Base-by-base conservation (phyloP, 2,888 invertebrate genomes). In the Aspidiotus rigidus region DNA sequence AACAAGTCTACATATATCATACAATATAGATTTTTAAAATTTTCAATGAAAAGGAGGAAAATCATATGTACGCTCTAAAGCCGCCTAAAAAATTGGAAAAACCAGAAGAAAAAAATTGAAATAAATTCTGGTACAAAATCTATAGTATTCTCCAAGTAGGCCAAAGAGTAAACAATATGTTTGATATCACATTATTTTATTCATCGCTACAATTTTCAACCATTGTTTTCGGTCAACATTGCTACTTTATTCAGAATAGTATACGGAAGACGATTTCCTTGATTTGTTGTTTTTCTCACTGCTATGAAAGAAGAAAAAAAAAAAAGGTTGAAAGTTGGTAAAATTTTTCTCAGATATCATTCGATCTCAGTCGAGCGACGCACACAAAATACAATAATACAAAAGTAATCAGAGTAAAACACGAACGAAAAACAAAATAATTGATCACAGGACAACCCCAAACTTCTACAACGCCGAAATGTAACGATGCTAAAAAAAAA, bases 41-140 rank as follows among this genome's bases (percentile, higher is more conserved):
- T 55, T 55, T 53, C n/a, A 53, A 55, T 7, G 56, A 17, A 55
- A 55, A 55, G 56, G 15, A 55, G 16, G 17, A 15, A 17, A 55
- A 13, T 44, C 44, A 57, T 42, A 55, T 57, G 56, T 40, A 28
- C 28, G 28, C 28, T 28, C 5, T 28, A 5, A 28, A 28, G 28
- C 28, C 28, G 28, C 28, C 28, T 28, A 28, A 28, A 28, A 28
- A 28, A 28, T 28, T 28, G 28, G 28, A 28, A 28, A 28, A 28
- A 28, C 1, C 28, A 1, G 5, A 5, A 28, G 5, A 28, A 28
- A 28, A 28, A 56, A 41, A 42, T 57, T 42, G 39, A 64, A 56
- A 11, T 39, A n/a, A 67, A 59, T 60, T 60, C 60, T 67, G 67
- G 67, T 67, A 67, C 16, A 67, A 67, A 67, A 67, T 67, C 62